Evolutionary conservation across 2,113 vertebrate species (phyloP).

Genomic region (Lichenostomus cassidix): DNA sequence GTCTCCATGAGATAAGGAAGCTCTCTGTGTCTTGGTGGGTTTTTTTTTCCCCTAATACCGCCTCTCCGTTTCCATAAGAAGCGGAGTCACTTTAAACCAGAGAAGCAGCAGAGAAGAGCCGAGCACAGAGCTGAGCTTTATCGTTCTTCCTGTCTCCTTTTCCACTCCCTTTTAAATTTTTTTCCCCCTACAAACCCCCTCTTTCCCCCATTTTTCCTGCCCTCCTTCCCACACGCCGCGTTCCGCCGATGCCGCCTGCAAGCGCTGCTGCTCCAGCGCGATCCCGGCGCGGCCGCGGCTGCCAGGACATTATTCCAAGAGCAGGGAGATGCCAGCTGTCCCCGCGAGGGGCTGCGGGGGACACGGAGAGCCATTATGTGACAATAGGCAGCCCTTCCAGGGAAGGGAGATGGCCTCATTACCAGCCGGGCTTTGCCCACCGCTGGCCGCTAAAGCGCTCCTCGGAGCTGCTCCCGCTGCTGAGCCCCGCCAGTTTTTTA

Average conservation of each 20-base stretch:
- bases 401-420: neutral
- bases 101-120: slow-evolving; percentile 57
- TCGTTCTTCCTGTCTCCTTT: neutral
- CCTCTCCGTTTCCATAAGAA: slow-evolving; percentile 81
- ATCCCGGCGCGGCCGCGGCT: neutral
- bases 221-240: neutral
- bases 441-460: neutral
- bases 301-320: neutral
- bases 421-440: neutral
- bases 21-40: slow-evolving; percentile 65
- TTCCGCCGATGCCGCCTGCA: neutral
- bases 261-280: neutral
- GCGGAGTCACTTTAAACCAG: slow-evolving; percentile 80
- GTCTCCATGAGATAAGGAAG: slow-evolving; percentile 96
- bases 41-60: slow-evolving; percentile 66
- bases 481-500: neutral
- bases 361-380: neutral
- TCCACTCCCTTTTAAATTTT: neutral
- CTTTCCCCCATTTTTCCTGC: neutral
- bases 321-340: slow-evolving; percentile 14
- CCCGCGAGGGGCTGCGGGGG: neutral
- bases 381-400: neutral
- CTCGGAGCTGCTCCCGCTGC: neutral
- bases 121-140: slow-evolving; percentile 15
- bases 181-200: accelerated